Conservation (phyloP, 1,140 invertebrate genomes). For the Sarcophaga peregrina region DNA sequence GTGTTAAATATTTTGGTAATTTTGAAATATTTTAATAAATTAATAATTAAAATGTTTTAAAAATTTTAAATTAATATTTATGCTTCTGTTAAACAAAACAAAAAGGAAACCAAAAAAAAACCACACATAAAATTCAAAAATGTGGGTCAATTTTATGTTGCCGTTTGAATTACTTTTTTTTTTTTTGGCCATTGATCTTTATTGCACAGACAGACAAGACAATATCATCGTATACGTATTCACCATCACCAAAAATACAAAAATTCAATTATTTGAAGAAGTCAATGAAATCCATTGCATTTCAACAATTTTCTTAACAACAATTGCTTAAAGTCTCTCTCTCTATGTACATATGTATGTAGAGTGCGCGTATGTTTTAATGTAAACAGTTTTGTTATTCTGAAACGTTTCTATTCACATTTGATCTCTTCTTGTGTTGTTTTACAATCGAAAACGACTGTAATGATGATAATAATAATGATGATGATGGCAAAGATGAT, state of each 20-base stretch:
- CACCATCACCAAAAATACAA: neutral
- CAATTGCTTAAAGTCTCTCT: too few species aligned
- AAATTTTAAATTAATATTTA: too few species aligned
- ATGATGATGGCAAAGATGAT: neutral
- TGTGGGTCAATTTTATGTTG: neutral
- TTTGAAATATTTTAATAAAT: too few species aligned
- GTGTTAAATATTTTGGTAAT: too few species aligned
- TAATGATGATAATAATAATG: neutral
- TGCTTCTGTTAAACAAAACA: too few species aligned
- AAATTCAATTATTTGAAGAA: slow-evolving; percentile 11
- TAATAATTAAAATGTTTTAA: too few species aligned
- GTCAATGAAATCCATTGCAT: too few species aligned
- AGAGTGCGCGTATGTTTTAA: neutral
- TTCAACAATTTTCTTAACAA: too few species aligned
- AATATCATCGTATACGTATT: neutral
- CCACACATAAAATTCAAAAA: neutral
- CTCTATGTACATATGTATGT: neutral
- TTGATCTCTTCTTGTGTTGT: slow-evolving; percentile 16
- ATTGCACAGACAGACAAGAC: too few species aligned
- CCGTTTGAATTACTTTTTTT: neutral
- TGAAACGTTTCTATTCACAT: neutral
- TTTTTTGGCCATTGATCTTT: slow-evolving; percentile 12
- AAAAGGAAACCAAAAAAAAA: too few species aligned
- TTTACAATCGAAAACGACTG: neutral
- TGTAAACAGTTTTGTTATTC: slow-evolving; percentile 4